Percentiles rank a stretch among this genome's conserved stretches.
Conservation (phyloP, 2,888 invertebrate genomes). For the Agrenia bidenticulata region DNA sequence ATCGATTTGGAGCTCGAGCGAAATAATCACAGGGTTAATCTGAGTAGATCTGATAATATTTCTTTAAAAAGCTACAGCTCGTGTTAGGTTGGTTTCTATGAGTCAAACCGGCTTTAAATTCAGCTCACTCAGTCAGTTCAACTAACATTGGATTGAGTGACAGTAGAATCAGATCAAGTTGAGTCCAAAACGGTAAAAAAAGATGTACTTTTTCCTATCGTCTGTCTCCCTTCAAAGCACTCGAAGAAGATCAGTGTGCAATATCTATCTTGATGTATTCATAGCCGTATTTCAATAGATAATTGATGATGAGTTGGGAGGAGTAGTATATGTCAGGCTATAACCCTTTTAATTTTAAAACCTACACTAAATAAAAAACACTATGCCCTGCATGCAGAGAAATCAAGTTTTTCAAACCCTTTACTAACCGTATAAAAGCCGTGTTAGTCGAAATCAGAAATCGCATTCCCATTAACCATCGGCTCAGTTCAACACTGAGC, state of each 20-base stretch:
- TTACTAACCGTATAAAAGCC: constrained; percentile 20
- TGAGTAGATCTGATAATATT: too few relatives aligned
- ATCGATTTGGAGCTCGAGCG: too few relatives aligned
- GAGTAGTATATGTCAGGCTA: constrained; percentile 22
- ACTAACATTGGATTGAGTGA: constrained; percentile 3
- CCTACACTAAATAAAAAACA: not conserved
- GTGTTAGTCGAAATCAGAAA: constrained; percentile 4
- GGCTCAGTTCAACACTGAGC: constrained; percentile 27
- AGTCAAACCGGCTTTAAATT: constrained; percentile 11
- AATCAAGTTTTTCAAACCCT: constrained; percentile 22
- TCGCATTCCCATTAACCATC: constrained; percentile 15
- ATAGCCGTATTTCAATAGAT: constrained; percentile 6
- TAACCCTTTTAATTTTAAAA: constrained; percentile 20
- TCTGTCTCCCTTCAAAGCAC: constrained; percentile 9
- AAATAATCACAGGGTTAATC: too few relatives aligned
- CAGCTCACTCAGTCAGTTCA: constrained; percentile 7
- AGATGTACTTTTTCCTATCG: not conserved
- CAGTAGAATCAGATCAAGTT: constrained; percentile 11
- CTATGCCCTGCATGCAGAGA: constrained; percentile 2
- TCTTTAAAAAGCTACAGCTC: not conserved
- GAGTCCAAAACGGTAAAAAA: constrained; percentile 14
- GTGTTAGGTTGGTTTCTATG: constrained; percentile 1
- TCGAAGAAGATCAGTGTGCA: constrained; percentile 16
- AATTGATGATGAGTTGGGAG: constrained; percentile 18
- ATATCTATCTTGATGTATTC: constrained; percentile 19